A percentile compares a stretch with the other conserved stretches of the same genome.
Conservation (phyloP, 2,888 invertebrate genomes). For the Nephrotoma guestfalica region DNA sequence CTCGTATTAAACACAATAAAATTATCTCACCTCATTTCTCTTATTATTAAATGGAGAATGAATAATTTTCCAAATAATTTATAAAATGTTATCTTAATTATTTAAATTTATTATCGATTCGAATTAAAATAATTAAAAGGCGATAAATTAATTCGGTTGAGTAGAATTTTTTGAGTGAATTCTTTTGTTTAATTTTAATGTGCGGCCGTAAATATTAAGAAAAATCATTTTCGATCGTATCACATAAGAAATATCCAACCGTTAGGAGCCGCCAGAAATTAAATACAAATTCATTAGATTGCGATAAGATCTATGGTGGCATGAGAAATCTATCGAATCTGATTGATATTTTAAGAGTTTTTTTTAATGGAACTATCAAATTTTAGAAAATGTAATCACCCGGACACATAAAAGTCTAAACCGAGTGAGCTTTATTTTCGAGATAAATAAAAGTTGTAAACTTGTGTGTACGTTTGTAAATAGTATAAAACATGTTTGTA, state of each 20-base stretch:
- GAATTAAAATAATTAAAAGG: not conserved
- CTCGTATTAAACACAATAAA: not conserved
- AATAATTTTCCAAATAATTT: not conserved
- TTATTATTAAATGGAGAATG: not conserved
- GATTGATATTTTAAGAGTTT: not conserved
- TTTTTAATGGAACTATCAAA: too few species aligned
- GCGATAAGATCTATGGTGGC: not conserved
- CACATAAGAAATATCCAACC: not conserved
- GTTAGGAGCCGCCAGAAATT: not conserved
- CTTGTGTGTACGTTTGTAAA: too few species aligned
- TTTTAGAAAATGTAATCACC: too few species aligned
- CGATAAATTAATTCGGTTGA: not conserved
- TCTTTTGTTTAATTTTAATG: not conserved
- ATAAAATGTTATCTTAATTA: not conserved
- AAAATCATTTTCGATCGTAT: not conserved
- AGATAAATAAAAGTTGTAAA: too few species aligned
- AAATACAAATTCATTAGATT: not conserved
- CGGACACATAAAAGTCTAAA: not conserved
- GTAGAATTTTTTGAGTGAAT: not conserved
- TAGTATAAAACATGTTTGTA: too few species aligned
- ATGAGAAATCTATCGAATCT: not conserved
- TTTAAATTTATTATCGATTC: not conserved
- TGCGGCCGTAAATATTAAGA: not conserved
- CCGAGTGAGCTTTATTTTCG: too few species aligned
- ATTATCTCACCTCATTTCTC: not conserved